Evolutionary conservation across 2,888 invertebrate species (phyloP).

Genomic region (Andricus curvator): DNA sequence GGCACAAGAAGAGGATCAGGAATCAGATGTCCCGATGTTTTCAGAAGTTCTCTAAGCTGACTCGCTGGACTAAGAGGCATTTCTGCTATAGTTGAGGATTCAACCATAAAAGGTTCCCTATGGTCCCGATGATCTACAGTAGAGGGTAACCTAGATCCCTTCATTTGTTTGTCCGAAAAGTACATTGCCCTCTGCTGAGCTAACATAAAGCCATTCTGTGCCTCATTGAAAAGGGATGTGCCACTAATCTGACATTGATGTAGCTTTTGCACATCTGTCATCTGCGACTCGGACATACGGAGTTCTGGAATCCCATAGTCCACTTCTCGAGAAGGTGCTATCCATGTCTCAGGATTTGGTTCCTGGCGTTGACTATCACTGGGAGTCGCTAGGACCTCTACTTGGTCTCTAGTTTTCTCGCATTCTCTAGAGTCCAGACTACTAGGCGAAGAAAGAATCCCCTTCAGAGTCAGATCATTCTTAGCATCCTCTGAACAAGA

Average conservation of each 20-base stretch:
- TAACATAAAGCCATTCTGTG: background rate
- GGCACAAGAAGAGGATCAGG: slow-evolving; percentile 91
- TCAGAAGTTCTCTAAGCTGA: slow-evolving; percentile 85
- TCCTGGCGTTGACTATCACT: background rate
- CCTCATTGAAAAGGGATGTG: background rate
- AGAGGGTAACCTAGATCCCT: background rate
- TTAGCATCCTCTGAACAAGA: slow-evolving; percentile 87
- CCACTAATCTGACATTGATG: background rate
- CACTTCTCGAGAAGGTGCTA: slow-evolving; percentile 35
- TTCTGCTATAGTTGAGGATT: slow-evolving; percentile 60
- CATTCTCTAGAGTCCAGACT: slow-evolving; percentile 55
- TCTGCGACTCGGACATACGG: slow-evolving; percentile 50
- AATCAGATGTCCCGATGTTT: slow-evolving; percentile 84
- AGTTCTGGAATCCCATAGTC: slow-evolving; percentile 49
- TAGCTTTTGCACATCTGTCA: slow-evolving; percentile 56
- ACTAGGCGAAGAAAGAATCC: slow-evolving; percentile 62
- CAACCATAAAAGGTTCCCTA: slow-evolving; percentile 26
- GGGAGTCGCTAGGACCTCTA: slow-evolving; percentile 18
- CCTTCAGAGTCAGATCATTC: slow-evolving; percentile 76
- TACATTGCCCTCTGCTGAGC: slow-evolving; percentile 20
- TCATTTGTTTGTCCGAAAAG: slow-evolving; percentile 26
- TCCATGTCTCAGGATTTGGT: background rate
- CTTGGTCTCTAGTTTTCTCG: slow-evolving; percentile 57
- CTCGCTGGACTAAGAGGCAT: slow-evolving; percentile 80
- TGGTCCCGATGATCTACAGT: background rate